Evolutionary conservation across 1,140 invertebrate species (phyloP), one percentile per base, ranked within the genome.

Genomic region (Colletes gigas): DNA sequence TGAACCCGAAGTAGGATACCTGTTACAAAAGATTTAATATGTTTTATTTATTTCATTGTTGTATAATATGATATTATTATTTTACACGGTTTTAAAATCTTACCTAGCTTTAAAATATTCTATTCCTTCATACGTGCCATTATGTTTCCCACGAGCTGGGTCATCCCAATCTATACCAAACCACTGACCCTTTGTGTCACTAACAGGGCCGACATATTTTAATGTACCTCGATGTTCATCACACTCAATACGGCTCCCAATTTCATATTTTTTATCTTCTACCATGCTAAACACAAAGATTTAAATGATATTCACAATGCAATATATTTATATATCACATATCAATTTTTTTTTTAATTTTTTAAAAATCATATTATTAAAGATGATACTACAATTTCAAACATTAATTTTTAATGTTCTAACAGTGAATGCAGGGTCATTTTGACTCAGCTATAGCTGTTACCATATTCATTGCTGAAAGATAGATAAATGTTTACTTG

Each of bases 131-230:
- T 98, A 95, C 52, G 94, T 95, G 0, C 98, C 98, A 95, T 98
- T 95, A 90, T 99, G 98, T 92, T 98, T 98, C 14, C 98, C 98
- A 88, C 98, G 94, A 44, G 92, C 91, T 4, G 95, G 94, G 91
- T 98, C 96, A 93, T 99, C 98, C 98, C 98, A 99, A 90, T 99
- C 98, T 19, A 99, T 95, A 3, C 98, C 98, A 78, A 98, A 94
- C 98, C 98, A 99, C 59, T 92, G 84, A 78, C 95, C 96, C 85
- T 94, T 92, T 7, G 94, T 94, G 9, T 93, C 90, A 21, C 94
- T 93, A 10, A 96, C 94, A 65, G 90, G 82, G 47, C 96, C 96
- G 72, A 95, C 90, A 87, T 94, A 96, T 77, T 92, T 93, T 9
- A 96, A 89, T 50, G 94, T 95, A 67, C 95, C 96, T 82, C 89